These are phyloP conservation scores for Cyphomyrus discorhynchus DNA, from an alignment of 2,113 vertebrate species.

Conservation along the genomic window DNA sequence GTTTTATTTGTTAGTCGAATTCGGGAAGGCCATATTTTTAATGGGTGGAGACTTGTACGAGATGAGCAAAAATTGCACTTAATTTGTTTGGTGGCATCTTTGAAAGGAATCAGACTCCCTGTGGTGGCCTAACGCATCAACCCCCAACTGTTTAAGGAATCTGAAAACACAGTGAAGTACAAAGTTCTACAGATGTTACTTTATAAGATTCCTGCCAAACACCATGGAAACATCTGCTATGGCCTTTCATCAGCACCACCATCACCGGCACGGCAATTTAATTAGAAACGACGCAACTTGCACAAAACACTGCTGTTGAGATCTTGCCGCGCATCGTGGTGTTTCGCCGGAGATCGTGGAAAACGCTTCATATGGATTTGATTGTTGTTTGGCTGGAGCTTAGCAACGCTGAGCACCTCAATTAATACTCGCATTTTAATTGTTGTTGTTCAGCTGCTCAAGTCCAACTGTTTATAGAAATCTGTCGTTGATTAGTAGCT, in stretches of 20 bases:
- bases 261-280: not conserved
- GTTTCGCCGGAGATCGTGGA: not conserved
- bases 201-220: slow-evolving; percentile 9
- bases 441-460: not conserved
- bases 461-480: not conserved
- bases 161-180: not conserved
- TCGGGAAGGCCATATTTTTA: not conserved
- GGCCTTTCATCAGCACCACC: not conserved
- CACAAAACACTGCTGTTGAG: not conserved
- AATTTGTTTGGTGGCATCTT: not conserved
- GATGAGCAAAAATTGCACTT: not conserved
- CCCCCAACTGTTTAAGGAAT: not conserved
- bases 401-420: not conserved
- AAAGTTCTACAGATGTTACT: slow-evolving; percentile 2
- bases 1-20: not conserved
- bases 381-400: not conserved
- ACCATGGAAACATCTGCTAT: slow-evolving; percentile 4
- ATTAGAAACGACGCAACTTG: not conserved
- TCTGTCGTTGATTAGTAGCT: not conserved
- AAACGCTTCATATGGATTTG: not conserved
- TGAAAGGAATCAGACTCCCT: not conserved
- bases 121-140: not conserved
- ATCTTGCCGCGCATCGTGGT: not conserved
- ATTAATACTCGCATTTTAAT: not conserved
- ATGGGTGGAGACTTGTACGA: too few species aligned